Evolutionary conservation across 2,797 vertebrate genomes (phyloP), one percentile per base, ranked within the genome.

Genomic region (Apogon hyalosoma): DNA sequence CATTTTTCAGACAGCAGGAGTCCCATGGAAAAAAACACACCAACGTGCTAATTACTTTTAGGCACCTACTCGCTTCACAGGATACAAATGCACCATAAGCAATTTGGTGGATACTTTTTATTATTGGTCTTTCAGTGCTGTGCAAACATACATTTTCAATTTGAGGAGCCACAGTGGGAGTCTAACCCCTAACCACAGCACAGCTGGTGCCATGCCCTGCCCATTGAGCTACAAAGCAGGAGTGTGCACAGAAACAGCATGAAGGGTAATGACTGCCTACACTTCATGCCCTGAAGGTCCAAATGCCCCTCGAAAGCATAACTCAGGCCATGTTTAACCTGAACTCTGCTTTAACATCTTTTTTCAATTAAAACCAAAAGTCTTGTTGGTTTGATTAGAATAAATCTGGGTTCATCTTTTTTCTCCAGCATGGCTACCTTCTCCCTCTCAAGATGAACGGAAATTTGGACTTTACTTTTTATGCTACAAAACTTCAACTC

Each of bases 291-390:
- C 77, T 11, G 48, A 73, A 79, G 83, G 85, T 72, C 68, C 72
- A 59, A 77, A 81, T 83, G 72, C 71, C 72, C 72, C 55, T 69
- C 9, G 0, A 75, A 80, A 73, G 67, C 40, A 72, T 57, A 85
- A 79, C 68, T 79, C 56, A 48, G 73, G 62, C 80, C 69, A 64
- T 9, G 13, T 84, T 88, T 51, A 80, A 83, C 68, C 69, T 84
- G 80, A 75, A 73, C 82, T 83, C 58, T 64, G 80, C 74, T 76
- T 75, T 76, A 82, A 86, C 87, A 88, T 88, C 82, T 88, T 92
- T 71, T 86, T 87, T 83, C 68, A 86, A 85, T 88, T 86, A 65
- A 36, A 58, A 79, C 66, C 50, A 55, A 77, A 31, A 81, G 62
- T 59, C 69, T 63, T 60, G 52, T 53, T 54, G 16, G 54, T 76